Conservation (phyloP, 2,797 vertebrate species). For the Gallinago solitaria region DNA sequence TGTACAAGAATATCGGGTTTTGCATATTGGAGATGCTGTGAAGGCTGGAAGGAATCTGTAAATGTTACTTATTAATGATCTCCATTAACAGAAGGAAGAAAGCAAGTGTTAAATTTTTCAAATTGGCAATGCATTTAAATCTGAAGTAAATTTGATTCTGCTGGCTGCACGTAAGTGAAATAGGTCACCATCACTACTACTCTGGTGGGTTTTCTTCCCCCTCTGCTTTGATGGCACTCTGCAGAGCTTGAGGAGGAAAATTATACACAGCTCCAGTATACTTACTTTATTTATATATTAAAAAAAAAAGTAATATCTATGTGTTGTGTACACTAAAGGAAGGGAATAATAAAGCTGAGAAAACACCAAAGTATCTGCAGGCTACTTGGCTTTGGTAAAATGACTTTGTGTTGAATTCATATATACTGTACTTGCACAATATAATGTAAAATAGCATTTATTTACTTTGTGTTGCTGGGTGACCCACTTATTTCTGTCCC, state of each 20-base stretch:
- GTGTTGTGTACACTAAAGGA: neutral
- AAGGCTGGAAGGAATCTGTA: constrained; percentile 14
- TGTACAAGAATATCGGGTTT: neutral
- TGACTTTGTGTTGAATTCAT: neutral
- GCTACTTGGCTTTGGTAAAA: constrained; percentile 22
- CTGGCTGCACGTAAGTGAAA: constrained; percentile 36
- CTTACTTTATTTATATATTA: neutral
- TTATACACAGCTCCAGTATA: neutral
- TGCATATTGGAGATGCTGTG: neutral
- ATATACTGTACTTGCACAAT: neutral
- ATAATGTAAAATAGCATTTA: constrained; percentile 39
- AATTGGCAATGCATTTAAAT: constrained; percentile 41
- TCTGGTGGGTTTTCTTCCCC: neutral
- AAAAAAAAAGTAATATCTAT: neutral
- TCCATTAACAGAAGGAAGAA: constrained; percentile 30
- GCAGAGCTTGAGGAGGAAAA: constrained; percentile 22
- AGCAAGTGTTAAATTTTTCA: constrained; percentile 52
- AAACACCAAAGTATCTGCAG: neutral
- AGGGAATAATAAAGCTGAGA: constrained; percentile 20
- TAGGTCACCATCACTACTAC: constrained; percentile 6
- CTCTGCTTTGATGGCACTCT: neutral
- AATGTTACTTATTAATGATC: constrained; percentile 46
- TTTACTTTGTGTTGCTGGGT: constrained; percentile 11
- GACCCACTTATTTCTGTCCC: constrained; percentile 22
- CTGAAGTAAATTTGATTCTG: constrained; percentile 46